These are phyloP conservation scores for Rhynchonycteris naso DNA, from an alignment of 2,797 vertebrate genomes.

Conservation along the genomic window DNA sequence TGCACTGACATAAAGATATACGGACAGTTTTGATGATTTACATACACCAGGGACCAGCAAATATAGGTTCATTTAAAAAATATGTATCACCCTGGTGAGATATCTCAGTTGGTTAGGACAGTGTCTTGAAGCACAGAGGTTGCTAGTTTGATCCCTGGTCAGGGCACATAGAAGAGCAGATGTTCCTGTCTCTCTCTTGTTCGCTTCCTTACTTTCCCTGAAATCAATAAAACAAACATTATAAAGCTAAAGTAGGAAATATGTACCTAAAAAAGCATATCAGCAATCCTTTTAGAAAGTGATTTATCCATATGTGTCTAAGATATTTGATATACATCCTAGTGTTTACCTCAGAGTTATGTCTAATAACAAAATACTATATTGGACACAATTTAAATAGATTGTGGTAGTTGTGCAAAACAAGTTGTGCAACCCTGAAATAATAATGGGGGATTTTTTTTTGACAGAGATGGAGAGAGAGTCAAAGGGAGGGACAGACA, in stretches of 20 bases:
- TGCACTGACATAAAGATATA: neutral
- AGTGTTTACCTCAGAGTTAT: slow-evolving; percentile 39
- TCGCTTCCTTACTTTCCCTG: too few relatives aligned
- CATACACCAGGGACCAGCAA: neutral
- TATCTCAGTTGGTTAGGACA: too few relatives aligned
- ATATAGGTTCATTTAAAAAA: slow-evolving; percentile 25
- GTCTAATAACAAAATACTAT: neutral
- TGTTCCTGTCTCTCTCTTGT: too few relatives aligned
- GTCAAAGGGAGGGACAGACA: too few relatives aligned
- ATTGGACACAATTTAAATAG: slow-evolving; percentile 14
- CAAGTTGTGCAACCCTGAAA: slow-evolving; percentile 28
- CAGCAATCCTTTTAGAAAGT: neutral
- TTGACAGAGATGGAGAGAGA: too few relatives aligned
- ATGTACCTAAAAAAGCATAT: neutral
- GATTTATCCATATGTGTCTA: slow-evolving; percentile 12
- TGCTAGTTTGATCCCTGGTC: too few relatives aligned
- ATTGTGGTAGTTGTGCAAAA: slow-evolving; percentile 22
- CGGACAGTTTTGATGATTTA: slow-evolving; percentile 21
- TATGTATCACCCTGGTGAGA: too few relatives aligned
- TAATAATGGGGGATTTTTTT: neutral
- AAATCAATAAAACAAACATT: too few relatives aligned
- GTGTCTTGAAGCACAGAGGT: too few relatives aligned
- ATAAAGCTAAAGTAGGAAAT: too few relatives aligned
- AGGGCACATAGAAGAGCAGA: too few relatives aligned
- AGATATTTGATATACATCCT: neutral